Percentiles rank a stretch among this genome's conserved stretches.
phyloP scores from a whole-genome alignment of 2,888 invertebrate genomes.

The Dasypolia templi region DNA sequence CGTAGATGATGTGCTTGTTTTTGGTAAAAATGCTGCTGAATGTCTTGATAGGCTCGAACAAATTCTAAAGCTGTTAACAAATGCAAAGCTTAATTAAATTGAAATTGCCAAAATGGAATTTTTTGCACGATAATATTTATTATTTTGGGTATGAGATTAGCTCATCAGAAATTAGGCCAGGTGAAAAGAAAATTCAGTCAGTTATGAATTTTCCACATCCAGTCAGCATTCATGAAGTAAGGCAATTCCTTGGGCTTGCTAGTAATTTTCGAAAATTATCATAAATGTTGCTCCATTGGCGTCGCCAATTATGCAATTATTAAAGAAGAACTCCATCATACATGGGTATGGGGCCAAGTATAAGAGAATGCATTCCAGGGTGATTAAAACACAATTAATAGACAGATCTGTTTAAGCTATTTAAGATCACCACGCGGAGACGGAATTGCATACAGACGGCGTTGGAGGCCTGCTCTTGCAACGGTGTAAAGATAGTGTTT shows the following conservation, averaged over 20 bases:
- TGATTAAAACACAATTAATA: not conserved
- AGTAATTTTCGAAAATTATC: conserved; percentile 4
- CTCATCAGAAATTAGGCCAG: not conserved
- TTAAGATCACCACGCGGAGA: not conserved
- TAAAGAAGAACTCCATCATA: not conserved
- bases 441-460: not conserved
- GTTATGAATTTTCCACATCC: conserved; percentile 5
- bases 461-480: not conserved
- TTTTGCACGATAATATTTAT: not conserved
- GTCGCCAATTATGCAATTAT: not conserved
- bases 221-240: not conserved
- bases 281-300: not conserved
- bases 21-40: not conserved
- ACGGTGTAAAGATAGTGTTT: not conserved
- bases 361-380: not conserved
- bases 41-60: not conserved
- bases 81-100: conserved; percentile 4
- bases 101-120: not conserved
- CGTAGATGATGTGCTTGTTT: not conserved
- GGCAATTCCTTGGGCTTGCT: not conserved
- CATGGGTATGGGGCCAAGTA: not conserved
- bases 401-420: not conserved
- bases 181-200: conserved; percentile 1
- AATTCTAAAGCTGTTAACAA: not conserved
- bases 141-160: not conserved